Base-by-base conservation (phyloP, 2,113 vertebrate genomes). In the Ceuthmochares aereus region DNA sequence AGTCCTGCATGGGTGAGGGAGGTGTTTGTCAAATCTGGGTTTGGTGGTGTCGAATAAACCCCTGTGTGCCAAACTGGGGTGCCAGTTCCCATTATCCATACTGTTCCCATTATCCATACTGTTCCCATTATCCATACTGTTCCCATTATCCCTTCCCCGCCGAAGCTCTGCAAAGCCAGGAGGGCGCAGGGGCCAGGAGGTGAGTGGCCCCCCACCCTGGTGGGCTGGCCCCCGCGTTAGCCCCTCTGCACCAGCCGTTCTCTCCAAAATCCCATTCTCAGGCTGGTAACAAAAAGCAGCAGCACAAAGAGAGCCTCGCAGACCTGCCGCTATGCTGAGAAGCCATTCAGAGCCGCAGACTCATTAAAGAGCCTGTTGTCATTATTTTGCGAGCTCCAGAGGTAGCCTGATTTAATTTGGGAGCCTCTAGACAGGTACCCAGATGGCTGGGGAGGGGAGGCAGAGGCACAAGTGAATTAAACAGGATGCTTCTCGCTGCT, bases 211-310 rank as follows among this genome's bases (percentile, higher is more conserved):
- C 74, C 64, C 29, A 16, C 6, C 30, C 51, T 4, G 7, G 1
- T 0, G 4, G 12, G 17, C 51, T 40, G 55, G 32, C 63, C 47
- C 25, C 59, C 10, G 1, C 14, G 0, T 36, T 36, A 75, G 63
- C 74, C 66, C 42, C 78, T 83, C 73, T 2, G 6, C 84, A 16
- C 56, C 75, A 52, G 37, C 76, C 64, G 1, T 51, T 70, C 56
- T 82, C 40, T 88, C 93, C 77, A 12, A 54, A 32, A 72, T 54
- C 87, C 82, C 83, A 32, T 80, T 79, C 69, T 47, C 76, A 59
- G 42, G 25, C 75, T 16, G 62, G 51, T 29, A 94, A 78, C 87
- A 94, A 93, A 95, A 95, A 96, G 91, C 87, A 78, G 82, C 92
- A 58, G 88, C 86, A 93, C 85, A 96, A 82, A 95, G 94, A 56